Evolutionary conservation across 2,113 vertebrate genomes (phyloP).

Genomic region (Lophura nycthemera): DNA sequence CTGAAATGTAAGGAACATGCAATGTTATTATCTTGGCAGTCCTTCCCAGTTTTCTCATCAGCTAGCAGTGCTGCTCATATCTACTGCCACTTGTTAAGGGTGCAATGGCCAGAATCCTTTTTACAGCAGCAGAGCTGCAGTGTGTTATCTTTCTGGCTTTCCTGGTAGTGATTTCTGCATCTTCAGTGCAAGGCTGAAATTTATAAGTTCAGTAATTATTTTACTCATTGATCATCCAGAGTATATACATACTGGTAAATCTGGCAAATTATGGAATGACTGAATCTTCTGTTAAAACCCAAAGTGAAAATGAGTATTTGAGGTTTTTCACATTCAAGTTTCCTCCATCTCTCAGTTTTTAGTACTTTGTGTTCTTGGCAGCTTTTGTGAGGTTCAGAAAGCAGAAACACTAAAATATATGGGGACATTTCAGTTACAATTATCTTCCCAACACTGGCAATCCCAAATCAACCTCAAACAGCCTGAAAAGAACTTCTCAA

Average conservation of each 20-base stretch:
- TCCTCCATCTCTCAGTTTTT: neutral
- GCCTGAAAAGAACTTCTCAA: neutral
- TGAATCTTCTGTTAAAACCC: neutral
- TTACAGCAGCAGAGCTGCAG: neutral
- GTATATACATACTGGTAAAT: neutral
- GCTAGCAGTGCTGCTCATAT: neutral
- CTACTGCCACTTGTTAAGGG: neutral
- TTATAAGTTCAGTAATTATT: neutral
- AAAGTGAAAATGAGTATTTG: neutral
- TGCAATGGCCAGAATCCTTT: neutral
- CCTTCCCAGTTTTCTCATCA: neutral
- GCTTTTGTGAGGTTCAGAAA: neutral
- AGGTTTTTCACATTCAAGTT: neutral
- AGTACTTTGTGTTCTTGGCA: neutral
- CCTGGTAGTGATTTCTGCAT: neutral
- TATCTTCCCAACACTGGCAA: neutral
- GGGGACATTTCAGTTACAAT: neutral
- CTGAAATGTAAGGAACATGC: neutral
- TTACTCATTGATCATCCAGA: neutral
- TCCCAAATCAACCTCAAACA: neutral
- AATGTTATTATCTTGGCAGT: neutral
- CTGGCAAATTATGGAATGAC: neutral
- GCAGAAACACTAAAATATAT: neutral
- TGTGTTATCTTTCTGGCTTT: neutral
- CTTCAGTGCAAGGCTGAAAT: neutral